These are phyloP conservation scores for Drosophila lacteicornis DNA, from an alignment of 1,140 invertebrate species.

Conservation along the genomic window DNA sequence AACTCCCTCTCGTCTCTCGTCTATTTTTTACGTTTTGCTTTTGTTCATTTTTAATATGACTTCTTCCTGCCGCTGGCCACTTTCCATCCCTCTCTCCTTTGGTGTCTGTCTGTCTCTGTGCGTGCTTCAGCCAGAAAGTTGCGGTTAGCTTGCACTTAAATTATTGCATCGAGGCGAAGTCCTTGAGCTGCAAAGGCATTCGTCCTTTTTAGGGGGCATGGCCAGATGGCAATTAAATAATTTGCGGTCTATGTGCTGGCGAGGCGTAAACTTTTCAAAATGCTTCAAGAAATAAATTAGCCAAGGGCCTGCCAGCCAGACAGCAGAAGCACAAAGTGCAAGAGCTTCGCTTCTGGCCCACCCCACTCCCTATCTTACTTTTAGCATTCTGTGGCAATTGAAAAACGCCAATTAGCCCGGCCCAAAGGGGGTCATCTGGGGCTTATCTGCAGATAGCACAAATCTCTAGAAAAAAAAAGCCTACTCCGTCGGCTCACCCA, in stretches of 20 bases:
- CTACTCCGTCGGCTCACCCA: slow-evolving; percentile 47
- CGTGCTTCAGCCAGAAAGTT: slow-evolving; percentile 67
- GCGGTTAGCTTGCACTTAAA: slow-evolving; percentile 79
- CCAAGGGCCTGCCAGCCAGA: slow-evolving; percentile 26
- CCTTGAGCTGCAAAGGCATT: slow-evolving; percentile 63
- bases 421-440: slow-evolving; percentile 62
- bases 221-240: slow-evolving; percentile 77
- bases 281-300: slow-evolving; percentile 66
- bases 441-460: slow-evolving; percentile 69
- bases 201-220: slow-evolving; percentile 38
- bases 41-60: slow-evolving; percentile 81
- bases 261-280: slow-evolving; percentile 62
- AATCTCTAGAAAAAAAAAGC: slow-evolving; percentile 48
- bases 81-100: neutral
- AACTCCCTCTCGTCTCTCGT: slow-evolving; percentile 70
- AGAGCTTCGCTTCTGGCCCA: slow-evolving; percentile 9
- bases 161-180: slow-evolving; percentile 75
- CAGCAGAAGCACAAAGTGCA: slow-evolving; percentile 48
- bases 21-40: slow-evolving; percentile 44
- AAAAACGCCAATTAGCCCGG: slow-evolving; percentile 80
- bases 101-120: slow-evolving; percentile 23
- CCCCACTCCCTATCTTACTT: slow-evolving; percentile 20
- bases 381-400: slow-evolving; percentile 65
- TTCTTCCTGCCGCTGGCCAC: slow-evolving; percentile 55
- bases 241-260: slow-evolving; percentile 71